Base-by-base conservation (phyloP, 1,140 invertebrate species). In the Polypedilum vanderplanki region DNA sequence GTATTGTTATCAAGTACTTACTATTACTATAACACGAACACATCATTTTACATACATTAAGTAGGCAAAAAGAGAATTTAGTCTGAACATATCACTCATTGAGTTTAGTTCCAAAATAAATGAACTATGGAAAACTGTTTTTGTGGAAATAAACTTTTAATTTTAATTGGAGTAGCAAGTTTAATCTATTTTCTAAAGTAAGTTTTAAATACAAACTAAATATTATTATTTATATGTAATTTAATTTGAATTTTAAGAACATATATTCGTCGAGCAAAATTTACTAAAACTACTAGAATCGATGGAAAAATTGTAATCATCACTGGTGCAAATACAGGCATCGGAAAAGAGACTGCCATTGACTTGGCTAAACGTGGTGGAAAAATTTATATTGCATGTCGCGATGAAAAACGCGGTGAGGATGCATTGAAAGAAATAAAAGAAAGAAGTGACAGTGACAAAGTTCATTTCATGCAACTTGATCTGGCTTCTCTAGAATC, bases 301-400 rank as follows among this genome's bases (percentile, higher is more conserved):
- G 84, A 88, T 74, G 88, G 86, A 0, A 95, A 95, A 86, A 87
- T 93, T 7, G 86, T 90, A 1, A 89, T 97, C 75, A 85, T 97
- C 9, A 97, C 95, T 12, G 95, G 95, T 73, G 88, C 89, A 0
- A 97, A 94, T 81, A 88, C 88, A 46, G 94, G 95, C 12, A 94
- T 98, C 77, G 96, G 96, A 10, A 92, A 90, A 84, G 92, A 93
- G 83, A 90, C 92, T 9, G 91, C 90, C 0, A 82, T 85, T 75
- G 89, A 91, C 76, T 83, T 96, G 75, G 93, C 92, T 0, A 85
- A 83, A 74, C 81, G 90, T 76, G 88, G 90, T 3, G 95, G 93
- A 1, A 89, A 86, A 79, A 88, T 97, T 40, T 88, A 95, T 41
- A 86, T 97, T 84, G 93, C 93, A 4, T 96, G 95, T 80, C 84